Evolutionary conservation across 2,113 vertebrate species (phyloP).

Genomic region (Girardinichthys multiradiatus): DNA sequence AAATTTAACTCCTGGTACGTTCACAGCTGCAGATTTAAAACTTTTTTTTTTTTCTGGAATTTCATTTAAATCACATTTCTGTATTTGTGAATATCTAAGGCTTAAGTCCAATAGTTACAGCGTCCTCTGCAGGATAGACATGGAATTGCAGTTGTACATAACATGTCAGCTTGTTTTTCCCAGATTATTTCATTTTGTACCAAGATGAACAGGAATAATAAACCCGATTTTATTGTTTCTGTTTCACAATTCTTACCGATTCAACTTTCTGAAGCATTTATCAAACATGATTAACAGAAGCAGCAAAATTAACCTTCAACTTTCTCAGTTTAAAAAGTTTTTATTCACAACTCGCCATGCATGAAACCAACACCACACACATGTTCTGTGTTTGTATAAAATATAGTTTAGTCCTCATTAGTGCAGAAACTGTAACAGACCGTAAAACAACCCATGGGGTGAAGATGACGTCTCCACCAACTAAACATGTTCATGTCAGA

Average conservation of each 20-base stretch:
- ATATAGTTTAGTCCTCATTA: too few species aligned
- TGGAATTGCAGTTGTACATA: too few species aligned
- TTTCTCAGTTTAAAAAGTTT: neutral
- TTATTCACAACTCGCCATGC: neutral
- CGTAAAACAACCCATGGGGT: too few species aligned
- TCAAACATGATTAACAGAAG: neutral
- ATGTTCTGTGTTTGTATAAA: neutral
- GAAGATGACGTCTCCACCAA: too few species aligned
- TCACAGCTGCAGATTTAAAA: too few species aligned
- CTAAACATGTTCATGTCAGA: too few species aligned
- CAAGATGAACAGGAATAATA: too few species aligned
- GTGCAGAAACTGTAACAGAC: neutral
- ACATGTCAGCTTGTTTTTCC: neutral
- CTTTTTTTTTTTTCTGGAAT: too few species aligned
- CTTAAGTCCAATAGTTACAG: too few species aligned
- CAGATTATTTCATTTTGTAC: neutral
- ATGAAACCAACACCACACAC: neutral
- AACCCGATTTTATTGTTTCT: neutral
- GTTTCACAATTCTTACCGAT: too few species aligned
- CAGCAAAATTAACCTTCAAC: neutral
- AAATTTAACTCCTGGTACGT: too few species aligned
- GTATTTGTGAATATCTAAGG: too few species aligned
- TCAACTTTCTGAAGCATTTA: neutral
- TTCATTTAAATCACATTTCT: neutral
- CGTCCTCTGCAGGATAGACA: neutral